Conservation (phyloP, 2,888 invertebrate species). For the Reticulitermes lucifugus region DNA sequence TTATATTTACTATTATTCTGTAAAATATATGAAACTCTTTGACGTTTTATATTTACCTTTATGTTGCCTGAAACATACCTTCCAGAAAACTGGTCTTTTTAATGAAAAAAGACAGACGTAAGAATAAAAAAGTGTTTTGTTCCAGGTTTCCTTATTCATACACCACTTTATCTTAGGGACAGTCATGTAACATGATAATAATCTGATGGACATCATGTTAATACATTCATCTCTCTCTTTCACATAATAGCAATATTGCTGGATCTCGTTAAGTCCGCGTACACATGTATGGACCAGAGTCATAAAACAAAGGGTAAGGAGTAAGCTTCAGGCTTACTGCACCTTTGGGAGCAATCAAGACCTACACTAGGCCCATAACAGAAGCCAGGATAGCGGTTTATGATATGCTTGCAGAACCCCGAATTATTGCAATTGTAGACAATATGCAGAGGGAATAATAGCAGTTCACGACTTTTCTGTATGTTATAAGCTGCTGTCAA, state of each 20-base stretch:
- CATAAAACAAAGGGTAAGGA: slow-evolving; percentile 21
- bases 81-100: too few relatives aligned
- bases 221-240: not conserved
- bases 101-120: too few relatives aligned
- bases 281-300: not conserved
- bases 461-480: not conserved
- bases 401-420: not conserved
- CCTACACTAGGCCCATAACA: not conserved
- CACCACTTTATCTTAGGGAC: not conserved
- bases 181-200: not conserved
- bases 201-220: not conserved
- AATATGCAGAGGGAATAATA: not conserved
- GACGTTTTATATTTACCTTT: too few relatives aligned
- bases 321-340: not conserved
- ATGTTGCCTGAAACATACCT: too few relatives aligned
- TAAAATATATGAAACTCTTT: too few relatives aligned
- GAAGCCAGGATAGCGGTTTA: not conserved
- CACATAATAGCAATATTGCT: not conserved
- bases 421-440: not conserved
- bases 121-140: too few relatives aligned
- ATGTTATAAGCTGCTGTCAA: not conserved
- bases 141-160: not conserved
- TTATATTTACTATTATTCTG: too few relatives aligned
- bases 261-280: not conserved
- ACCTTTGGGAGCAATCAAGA: not conserved